A percentile compares a stretch with the other conserved stretches of the same genome.
These are phyloP conservation scores for Gorsachius goisagi DNA, from an alignment of 2,113 vertebrate species.

Conservation along the genomic window DNA sequence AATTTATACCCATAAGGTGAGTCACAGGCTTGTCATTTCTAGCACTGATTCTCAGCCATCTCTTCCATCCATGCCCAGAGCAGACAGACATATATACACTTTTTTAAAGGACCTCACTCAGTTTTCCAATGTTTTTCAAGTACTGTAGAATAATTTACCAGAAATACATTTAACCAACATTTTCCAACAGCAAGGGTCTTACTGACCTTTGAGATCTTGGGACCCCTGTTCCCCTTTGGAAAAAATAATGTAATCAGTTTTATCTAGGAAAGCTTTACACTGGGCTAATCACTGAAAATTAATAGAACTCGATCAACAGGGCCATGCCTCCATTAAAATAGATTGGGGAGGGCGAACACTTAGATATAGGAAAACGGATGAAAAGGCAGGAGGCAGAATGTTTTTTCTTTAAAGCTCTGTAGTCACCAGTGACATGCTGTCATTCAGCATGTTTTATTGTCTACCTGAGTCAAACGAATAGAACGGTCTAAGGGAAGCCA, in stretches of 20 bases:
- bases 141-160: not conserved
- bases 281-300: not conserved
- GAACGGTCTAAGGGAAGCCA: not conserved
- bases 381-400: not conserved
- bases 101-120: not conserved
- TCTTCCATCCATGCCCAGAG: not conserved
- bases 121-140: not conserved
- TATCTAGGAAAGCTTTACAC: not conserved
- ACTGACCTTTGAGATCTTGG: not conserved
- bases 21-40: not conserved
- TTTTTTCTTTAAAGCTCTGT: not conserved
- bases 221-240: not conserved
- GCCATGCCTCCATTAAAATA: not conserved
- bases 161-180: not conserved
- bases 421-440: not conserved
- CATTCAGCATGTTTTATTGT: constrained; percentile 35
- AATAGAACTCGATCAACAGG: not conserved
- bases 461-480: constrained; percentile 19
- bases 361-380: not conserved
- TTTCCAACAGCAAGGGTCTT: not conserved
- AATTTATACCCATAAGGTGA: not conserved
- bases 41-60: not conserved
- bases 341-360: not conserved
- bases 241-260: not conserved
- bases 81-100: not conserved